These are phyloP conservation scores for Carassius carassius DNA, from an alignment of 2,113 vertebrate genomes.

Conservation along the genomic window DNA sequence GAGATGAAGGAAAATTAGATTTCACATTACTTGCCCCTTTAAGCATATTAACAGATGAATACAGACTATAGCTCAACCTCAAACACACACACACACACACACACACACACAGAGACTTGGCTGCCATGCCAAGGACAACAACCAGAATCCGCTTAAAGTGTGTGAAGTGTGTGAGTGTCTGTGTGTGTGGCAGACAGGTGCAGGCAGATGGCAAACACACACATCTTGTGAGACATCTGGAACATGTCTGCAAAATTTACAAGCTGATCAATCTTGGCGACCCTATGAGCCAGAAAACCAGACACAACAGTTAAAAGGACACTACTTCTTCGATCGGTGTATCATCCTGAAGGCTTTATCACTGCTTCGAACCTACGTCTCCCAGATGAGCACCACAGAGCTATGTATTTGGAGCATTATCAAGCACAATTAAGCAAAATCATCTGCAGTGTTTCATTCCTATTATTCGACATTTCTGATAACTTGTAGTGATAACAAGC, in stretches of 20 bases:
- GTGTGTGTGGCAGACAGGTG: too few species aligned
- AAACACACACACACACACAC: not conserved
- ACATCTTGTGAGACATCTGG: not conserved
- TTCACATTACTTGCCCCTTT: not conserved
- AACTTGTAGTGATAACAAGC: too few species aligned
- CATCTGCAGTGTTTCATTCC: too few species aligned
- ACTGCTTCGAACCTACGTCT: not conserved
- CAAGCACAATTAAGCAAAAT: too few species aligned
- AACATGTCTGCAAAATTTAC: slow-evolving; percentile 1
- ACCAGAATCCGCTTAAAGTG: slow-evolving; percentile 33
- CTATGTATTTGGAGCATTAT: too few species aligned
- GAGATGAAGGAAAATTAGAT: slow-evolving; percentile 2
- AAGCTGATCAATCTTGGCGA: slow-evolving; percentile 22
- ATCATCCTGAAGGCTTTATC: not conserved
- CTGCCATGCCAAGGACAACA: slow-evolving; percentile 6
- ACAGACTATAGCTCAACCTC: not conserved
- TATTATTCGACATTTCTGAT: too few species aligned
- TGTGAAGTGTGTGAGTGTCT: not conserved
- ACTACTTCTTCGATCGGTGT: not conserved
- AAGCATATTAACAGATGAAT: slow-evolving; percentile 8
- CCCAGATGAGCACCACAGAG: not conserved
- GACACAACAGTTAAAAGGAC: slow-evolving; percentile 2
- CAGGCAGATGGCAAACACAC: not conserved
- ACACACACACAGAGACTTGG: slow-evolving; percentile 9
- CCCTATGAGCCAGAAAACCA: slow-evolving; percentile 2